These are phyloP conservation scores for Candoia aspera DNA, from an alignment of 2,113 vertebrate species.

Conservation along the genomic window DNA sequence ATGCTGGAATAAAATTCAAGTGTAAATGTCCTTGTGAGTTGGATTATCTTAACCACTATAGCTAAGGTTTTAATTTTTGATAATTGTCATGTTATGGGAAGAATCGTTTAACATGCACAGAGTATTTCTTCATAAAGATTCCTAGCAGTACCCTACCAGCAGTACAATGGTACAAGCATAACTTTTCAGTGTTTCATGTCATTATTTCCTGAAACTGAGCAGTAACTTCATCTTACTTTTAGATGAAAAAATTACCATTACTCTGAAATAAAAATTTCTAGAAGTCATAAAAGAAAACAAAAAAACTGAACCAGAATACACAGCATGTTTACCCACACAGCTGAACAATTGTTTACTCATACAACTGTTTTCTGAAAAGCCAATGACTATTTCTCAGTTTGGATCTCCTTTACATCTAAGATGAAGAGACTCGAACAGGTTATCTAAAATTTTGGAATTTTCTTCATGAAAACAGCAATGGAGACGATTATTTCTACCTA, in stretches of 20 bases:
- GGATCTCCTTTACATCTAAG: not conserved
- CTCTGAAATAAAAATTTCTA: constrained; percentile 53
- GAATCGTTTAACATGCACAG: not conserved
- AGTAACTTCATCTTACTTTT: constrained; percentile 43
- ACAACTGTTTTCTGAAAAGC: constrained; percentile 24
- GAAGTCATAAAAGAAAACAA: constrained; percentile 42
- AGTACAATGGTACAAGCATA: not conserved
- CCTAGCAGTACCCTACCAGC: not conserved
- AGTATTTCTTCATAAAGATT: too few relatives aligned
- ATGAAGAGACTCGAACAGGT: not conserved
- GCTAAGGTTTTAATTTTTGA: not conserved
- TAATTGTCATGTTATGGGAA: not conserved
- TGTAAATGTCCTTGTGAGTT: not conserved
- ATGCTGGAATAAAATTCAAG: not conserved
- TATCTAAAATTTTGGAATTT: not conserved
- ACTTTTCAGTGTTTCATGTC: not conserved
- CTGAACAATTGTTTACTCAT: constrained; percentile 22
- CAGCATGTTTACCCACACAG: constrained; percentile 6
- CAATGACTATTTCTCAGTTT: rapidly evolving
- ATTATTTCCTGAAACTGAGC: constrained; percentile 55
- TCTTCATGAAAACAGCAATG: not conserved
- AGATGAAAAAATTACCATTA: constrained; percentile 60
- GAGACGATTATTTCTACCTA: not conserved
- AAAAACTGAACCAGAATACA: constrained; percentile 46
- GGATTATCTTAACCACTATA: not conserved